phyloP scores from a whole-genome alignment of 1,140 invertebrate species.

The Listronotus bonariensis region DNA sequence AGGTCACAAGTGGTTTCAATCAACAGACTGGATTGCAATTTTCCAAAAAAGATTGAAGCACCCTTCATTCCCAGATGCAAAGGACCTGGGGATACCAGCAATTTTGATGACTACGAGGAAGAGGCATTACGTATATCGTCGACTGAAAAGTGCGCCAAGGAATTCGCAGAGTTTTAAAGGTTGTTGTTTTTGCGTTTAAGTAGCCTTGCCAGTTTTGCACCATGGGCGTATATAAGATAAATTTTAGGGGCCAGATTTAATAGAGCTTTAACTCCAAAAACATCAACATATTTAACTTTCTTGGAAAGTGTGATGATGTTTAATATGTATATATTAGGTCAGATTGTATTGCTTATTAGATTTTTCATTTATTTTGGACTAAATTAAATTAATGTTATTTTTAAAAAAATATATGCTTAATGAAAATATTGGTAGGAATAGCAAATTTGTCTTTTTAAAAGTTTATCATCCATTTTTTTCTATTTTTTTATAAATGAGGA shows the following conservation, averaged over 20 bases:
- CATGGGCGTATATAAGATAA: conserved; percentile 9
- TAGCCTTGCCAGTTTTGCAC: conserved; percentile 39
- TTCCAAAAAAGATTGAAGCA: conserved; percentile 99
- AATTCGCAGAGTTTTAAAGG: conserved; percentile 95
- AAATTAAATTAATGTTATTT: no score
- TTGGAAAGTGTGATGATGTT: no score
- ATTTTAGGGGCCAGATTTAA: conserved; percentile 5
- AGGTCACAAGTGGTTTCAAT: conserved; percentile 91
- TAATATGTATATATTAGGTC: no score
- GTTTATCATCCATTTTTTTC: no score
- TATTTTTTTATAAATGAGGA: no score
- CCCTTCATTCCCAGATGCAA: conserved; percentile 97
- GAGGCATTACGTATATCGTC: conserved; percentile 95
- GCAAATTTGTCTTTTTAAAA: no score
- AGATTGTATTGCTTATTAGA: no score
- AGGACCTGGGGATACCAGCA: conserved; percentile 95
- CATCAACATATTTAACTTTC: background rate
- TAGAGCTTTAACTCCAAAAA: background rate
- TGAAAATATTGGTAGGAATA: no score
- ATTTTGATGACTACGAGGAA: conserved; percentile 99
- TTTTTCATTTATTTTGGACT: no score
- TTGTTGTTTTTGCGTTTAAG: conserved; percentile 43
- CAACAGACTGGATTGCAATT: conserved; percentile 98
- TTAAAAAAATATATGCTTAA: no score
- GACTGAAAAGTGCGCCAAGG: conserved; percentile 97